phyloP scores from a whole-genome alignment of 2,797 vertebrate species.

The Uromys caudimaculatus region DNA sequence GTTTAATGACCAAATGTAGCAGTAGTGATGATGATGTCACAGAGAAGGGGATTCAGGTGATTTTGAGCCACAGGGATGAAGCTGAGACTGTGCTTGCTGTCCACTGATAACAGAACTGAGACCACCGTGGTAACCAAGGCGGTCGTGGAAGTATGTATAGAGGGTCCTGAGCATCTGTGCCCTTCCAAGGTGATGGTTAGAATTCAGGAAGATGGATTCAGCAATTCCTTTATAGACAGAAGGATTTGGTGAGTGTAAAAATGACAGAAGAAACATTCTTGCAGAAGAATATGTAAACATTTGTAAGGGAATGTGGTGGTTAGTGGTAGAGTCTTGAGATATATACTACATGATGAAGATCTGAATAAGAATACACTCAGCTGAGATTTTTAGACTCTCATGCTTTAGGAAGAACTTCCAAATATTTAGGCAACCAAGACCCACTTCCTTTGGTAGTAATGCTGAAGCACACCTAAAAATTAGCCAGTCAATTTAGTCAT shows the following conservation, averaged over 20 bases:
- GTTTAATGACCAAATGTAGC: constrained; percentile 35
- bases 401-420: background rate
- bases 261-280: background rate
- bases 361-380: background rate
- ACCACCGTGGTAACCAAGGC: background rate
- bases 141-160: background rate
- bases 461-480: background rate
- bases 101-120: background rate
- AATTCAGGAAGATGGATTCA: background rate
- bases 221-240: background rate
- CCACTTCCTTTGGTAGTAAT: background rate
- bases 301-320: background rate
- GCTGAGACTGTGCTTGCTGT: background rate
- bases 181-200: background rate
- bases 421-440: constrained; percentile 33
- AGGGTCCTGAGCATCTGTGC: fast-evolving
- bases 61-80: background rate
- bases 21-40: background rate
- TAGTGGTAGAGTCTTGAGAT: background rate
- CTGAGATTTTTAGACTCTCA: background rate
- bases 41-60: background rate
- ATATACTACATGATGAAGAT: background rate
- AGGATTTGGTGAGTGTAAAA: background rate
- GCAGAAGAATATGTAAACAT: background rate
- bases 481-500: background rate